phyloP scores from a whole-genome alignment of 2,113 vertebrate genomes.

The Serinus canaria region DNA sequence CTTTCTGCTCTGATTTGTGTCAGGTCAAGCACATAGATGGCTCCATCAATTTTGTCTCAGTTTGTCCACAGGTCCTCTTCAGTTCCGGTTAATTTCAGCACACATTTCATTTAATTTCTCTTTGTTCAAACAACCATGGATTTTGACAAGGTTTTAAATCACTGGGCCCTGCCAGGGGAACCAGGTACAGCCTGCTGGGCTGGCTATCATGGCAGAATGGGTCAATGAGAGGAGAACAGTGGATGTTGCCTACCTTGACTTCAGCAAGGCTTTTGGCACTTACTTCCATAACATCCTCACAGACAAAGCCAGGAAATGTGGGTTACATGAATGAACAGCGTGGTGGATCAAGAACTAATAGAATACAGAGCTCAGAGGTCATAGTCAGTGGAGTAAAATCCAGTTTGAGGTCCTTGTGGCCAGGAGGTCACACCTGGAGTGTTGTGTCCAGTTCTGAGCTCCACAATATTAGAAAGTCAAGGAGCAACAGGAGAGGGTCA shows the following conservation, averaged over 20 bases:
- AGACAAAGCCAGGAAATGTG: background rate
- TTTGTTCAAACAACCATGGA: background rate
- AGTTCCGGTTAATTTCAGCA: background rate
- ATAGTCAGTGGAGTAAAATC: background rate
- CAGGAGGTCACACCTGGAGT: background rate
- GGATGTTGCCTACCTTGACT: background rate
- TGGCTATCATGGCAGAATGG: background rate
- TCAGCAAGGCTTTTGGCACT: background rate
- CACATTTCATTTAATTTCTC: background rate
- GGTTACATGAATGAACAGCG: background rate
- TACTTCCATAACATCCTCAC: background rate
- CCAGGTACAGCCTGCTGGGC: background rate
- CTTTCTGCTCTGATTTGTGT: background rate
- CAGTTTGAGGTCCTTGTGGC: background rate
- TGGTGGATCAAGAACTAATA: too few relatives aligned
- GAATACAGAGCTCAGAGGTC: background rate
- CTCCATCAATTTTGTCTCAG: background rate
- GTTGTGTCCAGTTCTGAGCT: background rate
- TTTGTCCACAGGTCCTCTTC: background rate
- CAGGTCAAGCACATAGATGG: fast-evolving
- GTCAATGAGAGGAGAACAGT: too few relatives aligned
- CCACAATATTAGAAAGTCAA: background rate
- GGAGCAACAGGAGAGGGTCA: background rate
- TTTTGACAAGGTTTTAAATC: background rate
- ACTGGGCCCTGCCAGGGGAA: background rate